Evolutionary conservation across 2,113 vertebrate species (phyloP).

Genomic region (Macquaria ambigua): DNA sequence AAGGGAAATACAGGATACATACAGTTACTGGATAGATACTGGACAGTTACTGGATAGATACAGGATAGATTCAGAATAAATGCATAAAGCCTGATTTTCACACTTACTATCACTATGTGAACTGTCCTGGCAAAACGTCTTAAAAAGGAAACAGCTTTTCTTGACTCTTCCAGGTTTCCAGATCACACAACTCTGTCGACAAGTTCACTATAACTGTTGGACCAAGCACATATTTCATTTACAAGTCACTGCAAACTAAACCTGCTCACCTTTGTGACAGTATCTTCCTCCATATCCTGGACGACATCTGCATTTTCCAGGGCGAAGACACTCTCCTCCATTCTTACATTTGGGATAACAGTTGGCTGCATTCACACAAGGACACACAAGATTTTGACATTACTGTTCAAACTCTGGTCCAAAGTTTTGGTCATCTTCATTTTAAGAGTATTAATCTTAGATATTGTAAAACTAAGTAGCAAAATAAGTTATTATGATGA

Average conservation of each 20-base stretch:
- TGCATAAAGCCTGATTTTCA: not conserved
- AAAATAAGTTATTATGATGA: not conserved
- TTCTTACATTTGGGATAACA: conserved; percentile 93
- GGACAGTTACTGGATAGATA: too few relatives aligned
- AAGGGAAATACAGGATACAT: not conserved
- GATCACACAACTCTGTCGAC: not conserved
- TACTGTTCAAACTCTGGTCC: not conserved
- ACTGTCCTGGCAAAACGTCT: too few relatives aligned
- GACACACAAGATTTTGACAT: not conserved
- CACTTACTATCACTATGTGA: not conserved
- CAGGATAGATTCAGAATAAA: not conserved
- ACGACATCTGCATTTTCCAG: conserved; percentile 90
- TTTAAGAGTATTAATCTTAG: not conserved
- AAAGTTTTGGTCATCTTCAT: not conserved
- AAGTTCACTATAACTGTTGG: not conserved
- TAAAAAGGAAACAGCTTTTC: too few relatives aligned
- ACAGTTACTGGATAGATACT: too few relatives aligned
- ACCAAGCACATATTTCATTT: not conserved
- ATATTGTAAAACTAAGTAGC: not conserved
- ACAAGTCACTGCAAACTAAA: not conserved
- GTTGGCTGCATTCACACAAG: conserved; percentile 73
- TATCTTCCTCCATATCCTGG: conserved; percentile 88
- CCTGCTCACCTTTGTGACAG: conserved; percentile 87
- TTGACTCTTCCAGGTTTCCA: not conserved
- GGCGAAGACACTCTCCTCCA: conserved; percentile 88